Base-by-base conservation (phyloP, 2,888 invertebrate genomes). In the Carcina quercana region DNA sequence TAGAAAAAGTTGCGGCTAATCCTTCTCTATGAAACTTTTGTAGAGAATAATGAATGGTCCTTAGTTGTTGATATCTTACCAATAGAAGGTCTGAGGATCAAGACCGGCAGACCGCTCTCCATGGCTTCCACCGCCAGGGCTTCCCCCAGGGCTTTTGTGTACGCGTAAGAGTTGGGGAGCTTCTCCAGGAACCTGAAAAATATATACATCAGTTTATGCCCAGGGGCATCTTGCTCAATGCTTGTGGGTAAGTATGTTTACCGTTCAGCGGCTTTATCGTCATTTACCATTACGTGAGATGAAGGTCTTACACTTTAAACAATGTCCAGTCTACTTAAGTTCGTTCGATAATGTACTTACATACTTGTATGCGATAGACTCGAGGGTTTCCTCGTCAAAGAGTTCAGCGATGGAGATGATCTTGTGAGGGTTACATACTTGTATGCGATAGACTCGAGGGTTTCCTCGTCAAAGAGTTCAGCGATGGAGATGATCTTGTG, bases 151-250 rank as follows among this genome's bases (percentile, higher is more conserved):
- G 96, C 93, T 76, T 98, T 98, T 0, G 97, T 97, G 62, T 93
- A 96, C 0, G 97, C 95, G 63, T 97, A 97, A 0, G 96, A 95
- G 66, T 97, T 97, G 0, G 97, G 97, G 33, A 93, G 86, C 42
- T 89, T 87, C 17, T 92, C 90, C 56, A 91, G 71, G 37, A 94
- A 84, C 48, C 90, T 90, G 62, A n/a, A n/a, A n/a, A n/a, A n/a
- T n/a, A n/a, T 1, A n/a, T 12, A 24, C 30, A 20, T n/a, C 14
- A 17, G 14, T 10, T n/a, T n/a, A n/a, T n/a, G n/a, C n/a, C n/a
- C n/a, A n/a, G n/a, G n/a, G n/a, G n/a, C n/a, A n/a, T n/a, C n/a
- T n/a, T n/a, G n/a, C n/a, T n/a, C n/a, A n/a, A n/a, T n/a, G n/a
- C n/a, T n/a, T n/a, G n/a, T n/a, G n/a, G n/a, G n/a, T n/a, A n/a